Conservation (phyloP, 2,113 vertebrate species). For the Nicator chloris region DNA sequence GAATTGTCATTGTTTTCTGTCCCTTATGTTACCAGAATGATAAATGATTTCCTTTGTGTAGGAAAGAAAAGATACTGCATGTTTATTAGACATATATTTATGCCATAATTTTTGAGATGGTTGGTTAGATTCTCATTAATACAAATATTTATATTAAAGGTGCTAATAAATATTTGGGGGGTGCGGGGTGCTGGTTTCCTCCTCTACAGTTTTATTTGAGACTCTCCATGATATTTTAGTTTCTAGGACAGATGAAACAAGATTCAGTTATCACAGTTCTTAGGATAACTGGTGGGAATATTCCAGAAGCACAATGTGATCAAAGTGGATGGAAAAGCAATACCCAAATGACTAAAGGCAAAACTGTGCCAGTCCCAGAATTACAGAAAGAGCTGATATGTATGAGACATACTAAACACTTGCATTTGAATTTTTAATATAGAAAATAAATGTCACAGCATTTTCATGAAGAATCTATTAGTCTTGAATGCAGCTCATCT, state of each 20-base stretch:
- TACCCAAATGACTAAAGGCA: constrained; percentile 20
- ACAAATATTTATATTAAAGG: neutral
- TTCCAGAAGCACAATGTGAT: constrained; percentile 39
- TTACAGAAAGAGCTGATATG: neutral
- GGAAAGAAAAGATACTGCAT: constrained; percentile 8
- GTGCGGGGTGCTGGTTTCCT: neutral
- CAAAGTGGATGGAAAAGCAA: constrained; percentile 42
- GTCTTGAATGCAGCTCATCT: neutral
- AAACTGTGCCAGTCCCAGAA: neutral
- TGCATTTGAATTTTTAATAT: constrained; percentile 47
- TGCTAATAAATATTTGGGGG: neutral
- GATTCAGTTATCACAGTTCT: neutral
- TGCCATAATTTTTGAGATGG: neutral
- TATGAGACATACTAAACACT: constrained; percentile 21
- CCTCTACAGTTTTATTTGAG: neutral
- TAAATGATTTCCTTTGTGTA: constrained; percentile 44
- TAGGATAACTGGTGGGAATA: constrained; percentile 35
- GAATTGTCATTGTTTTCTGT: constrained; percentile 50
- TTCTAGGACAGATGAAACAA: constrained; percentile 10
- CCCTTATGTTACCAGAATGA: constrained; percentile 37
- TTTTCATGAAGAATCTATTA: constrained; percentile 17
- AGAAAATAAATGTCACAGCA: constrained; percentile 25
- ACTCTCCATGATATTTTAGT: neutral
- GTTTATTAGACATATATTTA: neutral
- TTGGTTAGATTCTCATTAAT: neutral